phyloP scores from a whole-genome alignment of 2,113 vertebrate species.

The Dicrurus megarhynchus region DNA sequence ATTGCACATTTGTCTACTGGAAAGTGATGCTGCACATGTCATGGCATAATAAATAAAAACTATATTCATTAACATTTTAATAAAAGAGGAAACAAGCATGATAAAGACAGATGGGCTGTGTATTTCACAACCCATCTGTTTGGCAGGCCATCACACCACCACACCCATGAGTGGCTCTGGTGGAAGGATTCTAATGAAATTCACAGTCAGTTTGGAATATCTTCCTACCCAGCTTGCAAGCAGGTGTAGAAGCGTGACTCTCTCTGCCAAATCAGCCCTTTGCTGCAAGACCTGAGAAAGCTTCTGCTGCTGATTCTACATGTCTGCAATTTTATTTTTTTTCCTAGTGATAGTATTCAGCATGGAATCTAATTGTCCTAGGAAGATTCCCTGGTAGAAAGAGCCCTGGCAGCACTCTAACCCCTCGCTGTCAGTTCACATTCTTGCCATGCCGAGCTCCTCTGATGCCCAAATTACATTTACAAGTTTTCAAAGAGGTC shows the following conservation, averaged over 20 bases:
- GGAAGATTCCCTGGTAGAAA: background rate
- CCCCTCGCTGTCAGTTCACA: background rate
- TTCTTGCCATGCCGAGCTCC: background rate
- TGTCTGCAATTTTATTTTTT: background rate
- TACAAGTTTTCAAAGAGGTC: constrained; percentile 8
- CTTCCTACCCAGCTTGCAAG: constrained; percentile 29
- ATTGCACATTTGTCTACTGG: constrained; percentile 61
- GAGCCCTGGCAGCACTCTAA: background rate
- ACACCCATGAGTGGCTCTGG: constrained; percentile 61
- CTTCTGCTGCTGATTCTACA: background rate
- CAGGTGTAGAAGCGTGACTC: constrained; percentile 45
- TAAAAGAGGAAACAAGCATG: constrained; percentile 76
- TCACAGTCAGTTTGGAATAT: constrained; percentile 14
- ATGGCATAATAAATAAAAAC: constrained; percentile 77
- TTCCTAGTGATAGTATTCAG: background rate
- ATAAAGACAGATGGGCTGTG: constrained; percentile 75
- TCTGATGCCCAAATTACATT: background rate
- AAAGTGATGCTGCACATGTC: constrained; percentile 67
- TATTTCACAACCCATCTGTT: constrained; percentile 71
- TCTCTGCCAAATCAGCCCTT: constrained; percentile 35
- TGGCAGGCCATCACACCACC: constrained; percentile 59
- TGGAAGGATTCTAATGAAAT: constrained; percentile 59
- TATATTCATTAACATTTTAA: constrained; percentile 80
- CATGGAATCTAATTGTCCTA: background rate
- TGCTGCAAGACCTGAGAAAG: constrained; percentile 11